A percentile compares a stretch with the other conserved stretches of the same genome.
Evolutionary conservation across 2,113 vertebrate species (phyloP).

Genomic region (Odocoileus virginianus): DNA sequence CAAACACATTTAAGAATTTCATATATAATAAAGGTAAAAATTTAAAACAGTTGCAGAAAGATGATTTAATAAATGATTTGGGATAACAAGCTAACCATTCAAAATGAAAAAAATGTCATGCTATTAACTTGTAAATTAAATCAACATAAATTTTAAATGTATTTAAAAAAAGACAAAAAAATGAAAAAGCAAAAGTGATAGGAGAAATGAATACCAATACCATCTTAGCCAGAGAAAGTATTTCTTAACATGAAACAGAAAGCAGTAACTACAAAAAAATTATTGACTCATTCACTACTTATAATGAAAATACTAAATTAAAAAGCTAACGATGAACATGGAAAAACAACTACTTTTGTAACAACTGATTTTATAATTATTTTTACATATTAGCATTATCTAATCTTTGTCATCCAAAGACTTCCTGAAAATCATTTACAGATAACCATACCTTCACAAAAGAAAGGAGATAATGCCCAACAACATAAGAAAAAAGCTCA

Average conservation of each 20-base stretch:
- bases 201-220: neutral
- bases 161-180: neutral
- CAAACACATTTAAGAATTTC: neutral
- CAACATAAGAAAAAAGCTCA: neutral
- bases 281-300: neutral
- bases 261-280: neutral
- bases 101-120: neutral
- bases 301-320: constrained; percentile 9
- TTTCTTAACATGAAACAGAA: constrained; percentile 16
- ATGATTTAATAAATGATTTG: neutral
- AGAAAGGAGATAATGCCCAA: neutral
- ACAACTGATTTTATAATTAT: neutral
- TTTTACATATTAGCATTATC: neutral
- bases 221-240: neutral
- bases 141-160: neutral
- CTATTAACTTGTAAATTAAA: neutral
- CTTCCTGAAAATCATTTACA: neutral
- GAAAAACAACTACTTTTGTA: neutral
- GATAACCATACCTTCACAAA: neutral
- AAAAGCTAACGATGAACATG: neutral
- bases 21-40: neutral
- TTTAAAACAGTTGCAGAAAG: neutral
- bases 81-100: neutral
- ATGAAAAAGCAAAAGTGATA: neutral
- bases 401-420: neutral